These are phyloP conservation scores for Enteromius thamalakanensis DNA, from an alignment of 2,797 vertebrate genomes.

Conservation along the genomic window DNA sequence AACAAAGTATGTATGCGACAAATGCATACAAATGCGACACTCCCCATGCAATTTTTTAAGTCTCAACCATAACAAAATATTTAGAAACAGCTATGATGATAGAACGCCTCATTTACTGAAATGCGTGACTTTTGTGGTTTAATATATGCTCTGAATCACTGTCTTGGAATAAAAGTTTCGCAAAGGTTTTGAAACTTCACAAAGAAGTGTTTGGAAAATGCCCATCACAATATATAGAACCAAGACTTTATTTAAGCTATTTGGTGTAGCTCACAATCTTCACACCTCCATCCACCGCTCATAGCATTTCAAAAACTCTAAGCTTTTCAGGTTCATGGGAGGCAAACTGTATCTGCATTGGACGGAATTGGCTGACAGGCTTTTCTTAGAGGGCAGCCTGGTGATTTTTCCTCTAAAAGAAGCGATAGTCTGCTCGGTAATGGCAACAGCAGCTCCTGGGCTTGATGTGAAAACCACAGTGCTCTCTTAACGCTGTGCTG, in stretches of 20 bases:
- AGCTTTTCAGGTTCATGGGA: background rate
- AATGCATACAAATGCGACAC: too few species aligned
- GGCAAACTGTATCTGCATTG: constrained; percentile 17
- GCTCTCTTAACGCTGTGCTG: constrained; percentile 15
- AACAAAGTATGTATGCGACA: too few species aligned
- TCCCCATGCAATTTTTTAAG: too few species aligned
- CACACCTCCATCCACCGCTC: background rate
- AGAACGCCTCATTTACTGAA: background rate
- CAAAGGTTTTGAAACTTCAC: too few species aligned
- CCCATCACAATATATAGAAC: background rate
- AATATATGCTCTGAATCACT: background rate
- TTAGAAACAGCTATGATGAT: background rate
- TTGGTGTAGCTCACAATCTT: constrained; percentile 7
- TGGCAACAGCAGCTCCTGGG: constrained; percentile 15
- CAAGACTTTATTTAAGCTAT: background rate
- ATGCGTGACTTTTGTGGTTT: background rate
- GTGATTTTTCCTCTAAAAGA: constrained; percentile 12
- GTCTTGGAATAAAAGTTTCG: too few species aligned
- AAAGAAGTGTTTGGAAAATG: background rate
- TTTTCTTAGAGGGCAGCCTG: constrained; percentile 5
- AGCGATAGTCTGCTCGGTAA: background rate
- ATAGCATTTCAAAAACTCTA: constrained; percentile 17
- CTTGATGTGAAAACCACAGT: constrained; percentile 35
- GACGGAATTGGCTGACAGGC: constrained; percentile 8
- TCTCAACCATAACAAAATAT: background rate